phyloP scores from a whole-genome alignment of 2,888 invertebrate species.

The Volucella bombylans region DNA sequence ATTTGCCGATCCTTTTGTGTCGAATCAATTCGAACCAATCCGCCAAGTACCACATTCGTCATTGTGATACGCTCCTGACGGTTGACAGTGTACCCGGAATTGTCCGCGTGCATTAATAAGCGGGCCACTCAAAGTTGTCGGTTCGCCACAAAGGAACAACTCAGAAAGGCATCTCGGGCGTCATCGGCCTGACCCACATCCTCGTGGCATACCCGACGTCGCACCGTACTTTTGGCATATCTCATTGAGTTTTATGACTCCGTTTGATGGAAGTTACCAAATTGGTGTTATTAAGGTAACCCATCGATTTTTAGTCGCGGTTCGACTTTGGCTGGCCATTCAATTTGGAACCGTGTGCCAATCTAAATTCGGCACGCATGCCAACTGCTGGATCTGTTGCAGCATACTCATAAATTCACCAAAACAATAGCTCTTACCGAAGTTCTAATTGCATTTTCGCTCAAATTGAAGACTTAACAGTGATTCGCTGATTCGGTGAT shows the following conservation, averaged over 20 bases:
- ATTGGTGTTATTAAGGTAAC: constrained; percentile 70
- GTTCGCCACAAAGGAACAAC: constrained; percentile 51
- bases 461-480: background rate
- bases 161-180: background rate
- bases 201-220: background rate
- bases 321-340: constrained; percentile 40
- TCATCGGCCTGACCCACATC: constrained; percentile 56
- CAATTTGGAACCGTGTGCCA: constrained; percentile 56
- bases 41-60: constrained; percentile 59
- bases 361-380: constrained; percentile 60
- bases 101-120: constrained; percentile 53
- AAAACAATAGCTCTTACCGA: constrained; percentile 22
- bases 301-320: constrained; percentile 50
- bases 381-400: constrained; percentile 16
- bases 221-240: constrained; percentile 36
- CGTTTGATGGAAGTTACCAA: constrained; percentile 72
- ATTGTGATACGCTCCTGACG: constrained; percentile 56
- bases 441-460: constrained; percentile 16
- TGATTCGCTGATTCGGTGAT: background rate
- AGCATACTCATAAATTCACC: constrained; percentile 2
- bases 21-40: constrained; percentile 70
- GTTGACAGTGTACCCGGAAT: constrained; percentile 71
- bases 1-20: constrained; percentile 69
- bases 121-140: constrained; percentile 67
- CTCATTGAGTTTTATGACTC: constrained; percentile 64